A percentile compares a stretch with the other conserved stretches of the same genome.
Evolutionary conservation across 2,113 vertebrate species (phyloP).

Genomic region (Notiomystis cincta): DNA sequence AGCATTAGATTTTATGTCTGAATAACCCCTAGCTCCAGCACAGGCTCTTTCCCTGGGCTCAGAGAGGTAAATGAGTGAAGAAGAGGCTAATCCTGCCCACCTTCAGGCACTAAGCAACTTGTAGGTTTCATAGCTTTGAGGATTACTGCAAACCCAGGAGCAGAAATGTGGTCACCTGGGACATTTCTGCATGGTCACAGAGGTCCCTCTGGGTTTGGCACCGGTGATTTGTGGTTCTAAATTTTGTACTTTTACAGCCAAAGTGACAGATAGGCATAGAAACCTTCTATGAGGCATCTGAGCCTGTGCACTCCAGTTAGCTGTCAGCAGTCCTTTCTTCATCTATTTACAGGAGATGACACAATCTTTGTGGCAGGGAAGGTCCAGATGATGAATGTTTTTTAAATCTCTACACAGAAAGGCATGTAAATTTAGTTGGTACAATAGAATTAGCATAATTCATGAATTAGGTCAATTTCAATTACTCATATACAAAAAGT

Average conservation of each 20-base stretch:
- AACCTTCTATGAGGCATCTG: background rate
- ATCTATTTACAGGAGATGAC: background rate
- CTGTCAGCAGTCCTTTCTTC: background rate
- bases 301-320: background rate
- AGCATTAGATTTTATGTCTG: background rate
- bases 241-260: background rate
- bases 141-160: background rate
- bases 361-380: background rate
- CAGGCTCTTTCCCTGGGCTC: background rate
- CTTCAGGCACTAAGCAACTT: background rate
- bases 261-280: background rate
- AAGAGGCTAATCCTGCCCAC: background rate
- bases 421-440: background rate
- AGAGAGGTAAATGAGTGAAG: background rate
- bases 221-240: background rate
- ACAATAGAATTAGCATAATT: background rate
- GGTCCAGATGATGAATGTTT: background rate
- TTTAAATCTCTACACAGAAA: background rate
- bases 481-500: background rate
- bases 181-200: background rate
- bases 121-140: background rate
- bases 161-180: background rate
- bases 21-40: background rate
- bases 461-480: background rate
- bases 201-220: background rate